Conservation (phyloP, 1,140 invertebrate species). For the Battus philenor region DNA sequence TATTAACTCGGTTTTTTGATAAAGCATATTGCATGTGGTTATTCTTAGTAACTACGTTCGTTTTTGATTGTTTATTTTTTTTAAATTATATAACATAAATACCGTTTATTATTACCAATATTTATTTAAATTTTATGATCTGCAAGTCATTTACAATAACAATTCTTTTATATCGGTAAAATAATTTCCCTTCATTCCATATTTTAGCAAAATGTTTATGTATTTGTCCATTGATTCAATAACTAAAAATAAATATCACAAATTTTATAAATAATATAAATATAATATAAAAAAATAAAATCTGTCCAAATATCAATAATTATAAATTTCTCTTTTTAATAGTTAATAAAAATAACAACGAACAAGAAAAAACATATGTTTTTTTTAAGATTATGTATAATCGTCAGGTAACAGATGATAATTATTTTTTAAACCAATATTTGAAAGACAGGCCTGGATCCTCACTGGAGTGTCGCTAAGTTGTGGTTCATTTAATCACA, state of each 20-base stretch:
- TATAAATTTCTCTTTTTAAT: not conserved
- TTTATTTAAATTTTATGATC: not conserved
- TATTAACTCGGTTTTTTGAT: constrained; percentile 14
- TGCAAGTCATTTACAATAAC: not conserved
- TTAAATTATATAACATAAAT: too few relatives aligned
- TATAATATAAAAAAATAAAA: not conserved
- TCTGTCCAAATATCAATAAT: not conserved
- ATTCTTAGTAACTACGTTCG: too few relatives aligned
- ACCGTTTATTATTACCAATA: not conserved
- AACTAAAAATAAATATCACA: not conserved
- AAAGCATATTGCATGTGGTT: not conserved
- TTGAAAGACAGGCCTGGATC: constrained; percentile 2
- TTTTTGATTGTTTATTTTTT: too few relatives aligned
- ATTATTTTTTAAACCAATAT: constrained; percentile 8
- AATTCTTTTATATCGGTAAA: not conserved
- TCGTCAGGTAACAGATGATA: too few relatives aligned
- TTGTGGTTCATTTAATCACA: constrained; percentile 45
- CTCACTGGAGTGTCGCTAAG: constrained; percentile 9
- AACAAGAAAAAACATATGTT: too few relatives aligned
- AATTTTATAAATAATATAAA: not conserved
- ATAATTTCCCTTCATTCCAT: not conserved
- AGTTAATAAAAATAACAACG: not conserved
- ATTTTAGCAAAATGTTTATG: not conserved
- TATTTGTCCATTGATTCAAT: too few relatives aligned
- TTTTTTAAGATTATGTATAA: too few relatives aligned